Evolutionary conservation across 2,113 vertebrate genomes (phyloP), one percentile per base, ranked within the genome.

Genomic region (Malurus elegans): DNA sequence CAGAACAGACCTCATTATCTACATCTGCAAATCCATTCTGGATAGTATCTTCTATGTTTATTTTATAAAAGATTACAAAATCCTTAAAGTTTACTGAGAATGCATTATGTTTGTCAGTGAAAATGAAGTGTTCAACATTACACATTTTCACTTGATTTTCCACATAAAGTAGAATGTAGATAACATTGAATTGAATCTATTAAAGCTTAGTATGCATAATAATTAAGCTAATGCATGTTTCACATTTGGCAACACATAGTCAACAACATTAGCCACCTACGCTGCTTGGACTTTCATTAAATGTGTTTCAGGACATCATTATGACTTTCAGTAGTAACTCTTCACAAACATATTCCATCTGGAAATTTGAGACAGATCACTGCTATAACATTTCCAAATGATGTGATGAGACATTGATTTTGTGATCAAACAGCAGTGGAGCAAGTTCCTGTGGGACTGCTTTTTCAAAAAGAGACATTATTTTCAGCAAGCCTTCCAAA

Each of bases 271-370:
- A 60, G n/a, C 56, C 72, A 93, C 48, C 60, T 70, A 95, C 62
- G 90, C 71, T 73, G 60, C 76, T 95, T 95, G 88, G 95, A 92
- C 67, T 91, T 97, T 91, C 86, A 92, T 94, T 92, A 53, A 79
- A 91, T 69, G 69, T 88, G 60, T 94, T 96, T 95, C 48, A 76
- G 75, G 36, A 86, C 88, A 95, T 82, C 79, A 89, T 92, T 94
- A 26, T 57, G 85, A 94, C 65, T 93, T 94, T 89, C 38, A 79
- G 65, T 51, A 82, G 69, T 80, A 79, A 89, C 47, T 82, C 74
- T 44, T 94, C 88, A 95, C 58, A 90, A 69, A 7, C 31, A 9
- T 86, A 75, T 21, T 93, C 88, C 90, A 93, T 89, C 86, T 97
- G 95, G 83, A 96, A 97, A 90, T 85, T 64, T 56, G 65, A 95